These are phyloP conservation scores for Nylanderia fulva DNA, from an alignment of 1,140 invertebrate species.

Conservation along the genomic window DNA sequence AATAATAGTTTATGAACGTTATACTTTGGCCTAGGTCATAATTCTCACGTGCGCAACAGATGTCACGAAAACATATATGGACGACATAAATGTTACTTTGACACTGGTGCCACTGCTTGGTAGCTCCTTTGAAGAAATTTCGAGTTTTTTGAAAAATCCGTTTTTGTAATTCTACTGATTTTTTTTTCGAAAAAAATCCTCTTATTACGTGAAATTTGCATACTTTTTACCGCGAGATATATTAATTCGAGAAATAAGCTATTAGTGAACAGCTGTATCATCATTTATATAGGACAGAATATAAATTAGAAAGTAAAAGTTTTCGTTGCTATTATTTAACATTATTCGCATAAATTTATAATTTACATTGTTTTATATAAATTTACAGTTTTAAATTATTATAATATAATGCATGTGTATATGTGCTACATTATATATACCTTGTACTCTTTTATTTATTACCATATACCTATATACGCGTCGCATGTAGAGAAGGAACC, in stretches of 20 bases:
- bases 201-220: neutral
- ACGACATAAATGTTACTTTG: slow-evolving; percentile 13
- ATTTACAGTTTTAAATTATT: slow-evolving; percentile 19
- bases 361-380: no score
- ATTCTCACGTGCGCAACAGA: slow-evolving; percentile 76
- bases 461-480: neutral
- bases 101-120: neutral
- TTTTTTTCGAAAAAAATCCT: neutral
- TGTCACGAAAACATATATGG: slow-evolving; percentile 62
- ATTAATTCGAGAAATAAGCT: neutral
- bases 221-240: neutral
- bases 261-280: neutral
- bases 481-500: slow-evolving; percentile 26
- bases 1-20: slow-evolving; percentile 52
- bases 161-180: neutral
- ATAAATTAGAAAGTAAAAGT: neutral
- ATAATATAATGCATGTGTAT: neutral
- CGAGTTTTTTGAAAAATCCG: neutral
- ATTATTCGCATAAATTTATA: neutral
- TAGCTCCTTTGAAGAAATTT: neutral
- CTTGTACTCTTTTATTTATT: neutral
- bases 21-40: slow-evolving; percentile 60
- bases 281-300: neutral
- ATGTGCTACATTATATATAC: neutral
- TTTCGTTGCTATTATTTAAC: neutral